These are phyloP conservation scores for Dreissena rostriformis DNA, from an alignment of 1,140 invertebrate genomes.

Conservation along the genomic window DNA sequence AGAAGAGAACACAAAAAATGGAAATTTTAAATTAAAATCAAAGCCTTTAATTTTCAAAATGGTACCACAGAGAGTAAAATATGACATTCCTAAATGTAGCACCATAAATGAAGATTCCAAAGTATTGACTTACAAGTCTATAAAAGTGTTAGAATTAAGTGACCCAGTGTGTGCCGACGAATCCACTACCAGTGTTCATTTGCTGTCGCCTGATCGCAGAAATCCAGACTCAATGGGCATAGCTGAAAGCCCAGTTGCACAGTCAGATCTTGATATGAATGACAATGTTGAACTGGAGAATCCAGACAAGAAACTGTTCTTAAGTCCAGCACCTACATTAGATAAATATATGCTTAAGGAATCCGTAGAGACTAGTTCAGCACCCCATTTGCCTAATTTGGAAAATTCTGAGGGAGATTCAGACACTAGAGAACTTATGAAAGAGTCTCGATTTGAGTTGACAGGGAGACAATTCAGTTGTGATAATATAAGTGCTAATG, in stretches of 20 bases:
- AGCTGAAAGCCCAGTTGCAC: constrained; percentile 31
- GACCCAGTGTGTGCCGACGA: constrained; percentile 26
- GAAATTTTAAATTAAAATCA: background rate
- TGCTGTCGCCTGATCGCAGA: constrained; percentile 43
- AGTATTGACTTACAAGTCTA: constrained; percentile 8
- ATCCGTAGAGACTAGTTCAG: background rate
- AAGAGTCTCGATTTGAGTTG: constrained; percentile 10
- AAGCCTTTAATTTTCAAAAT: background rate
- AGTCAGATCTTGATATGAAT: constrained; percentile 5
- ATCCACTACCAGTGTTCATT: constrained; percentile 45
- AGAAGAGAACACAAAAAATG: background rate
- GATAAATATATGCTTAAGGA: too few species aligned
- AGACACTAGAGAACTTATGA: constrained; percentile 32
- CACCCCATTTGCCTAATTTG: background rate
- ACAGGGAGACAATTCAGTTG: constrained; percentile 11
- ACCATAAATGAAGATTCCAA: background rate
- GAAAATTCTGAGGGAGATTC: background rate
- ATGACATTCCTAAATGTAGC: background rate
- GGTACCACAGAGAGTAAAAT: background rate
- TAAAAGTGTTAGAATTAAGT: constrained; percentile 24
- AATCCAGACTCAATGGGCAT: constrained; percentile 49
- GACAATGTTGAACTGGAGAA: constrained; percentile 8
- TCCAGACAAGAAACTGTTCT: too few species aligned
- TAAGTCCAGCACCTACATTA: too few species aligned
- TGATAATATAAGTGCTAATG: constrained; percentile 55